Percentiles rank a stretch among this genome's conserved stretches.
Evolutionary conservation across 2,888 invertebrate genomes (phyloP).

Genomic region (Beris morrisii): DNA sequence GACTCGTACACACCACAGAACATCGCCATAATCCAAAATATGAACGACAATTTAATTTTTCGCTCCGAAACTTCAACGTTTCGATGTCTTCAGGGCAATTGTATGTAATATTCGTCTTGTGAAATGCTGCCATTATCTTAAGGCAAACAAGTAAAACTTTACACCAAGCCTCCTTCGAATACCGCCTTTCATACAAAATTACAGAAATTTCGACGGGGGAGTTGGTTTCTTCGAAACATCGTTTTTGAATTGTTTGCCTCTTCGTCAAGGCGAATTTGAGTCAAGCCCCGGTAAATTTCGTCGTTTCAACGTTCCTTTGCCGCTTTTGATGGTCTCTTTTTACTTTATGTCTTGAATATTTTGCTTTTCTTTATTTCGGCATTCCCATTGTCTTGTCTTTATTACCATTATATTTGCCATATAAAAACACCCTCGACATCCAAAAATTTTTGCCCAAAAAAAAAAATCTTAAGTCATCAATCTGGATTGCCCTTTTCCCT

Average conservation of each 20-base stretch:
- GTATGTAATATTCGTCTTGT: too few relatives aligned
- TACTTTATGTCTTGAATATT: conserved; percentile 1
- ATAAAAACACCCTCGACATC: conserved; percentile 13
- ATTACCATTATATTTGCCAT: conserved; percentile 27
- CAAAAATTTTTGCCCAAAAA: background rate
- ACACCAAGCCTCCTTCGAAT: background rate
- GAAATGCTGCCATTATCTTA: too few relatives aligned
- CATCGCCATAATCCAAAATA: too few relatives aligned
- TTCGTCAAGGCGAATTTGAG: background rate
- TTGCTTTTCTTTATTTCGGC: background rate
- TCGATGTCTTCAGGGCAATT: too few relatives aligned
- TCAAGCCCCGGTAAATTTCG: background rate
- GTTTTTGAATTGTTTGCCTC: background rate
- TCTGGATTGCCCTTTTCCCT: conserved; percentile 35
- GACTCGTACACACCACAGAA: too few relatives aligned
- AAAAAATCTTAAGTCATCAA: conserved; percentile 37
- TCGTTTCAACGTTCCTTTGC: background rate
- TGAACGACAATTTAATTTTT: too few relatives aligned
- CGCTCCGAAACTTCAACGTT: too few relatives aligned
- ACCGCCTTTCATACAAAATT: conserved; percentile 1
- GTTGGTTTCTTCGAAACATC: conserved; percentile 16
- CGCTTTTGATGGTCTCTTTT: background rate
- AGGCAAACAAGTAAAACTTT: too few relatives aligned
- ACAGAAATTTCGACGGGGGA: conserved; percentile 12
- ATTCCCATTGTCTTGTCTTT: conserved; percentile 14